Evolutionary conservation across 1,140 invertebrate genomes (phyloP).

Genomic region (Campodea augens): DNA sequence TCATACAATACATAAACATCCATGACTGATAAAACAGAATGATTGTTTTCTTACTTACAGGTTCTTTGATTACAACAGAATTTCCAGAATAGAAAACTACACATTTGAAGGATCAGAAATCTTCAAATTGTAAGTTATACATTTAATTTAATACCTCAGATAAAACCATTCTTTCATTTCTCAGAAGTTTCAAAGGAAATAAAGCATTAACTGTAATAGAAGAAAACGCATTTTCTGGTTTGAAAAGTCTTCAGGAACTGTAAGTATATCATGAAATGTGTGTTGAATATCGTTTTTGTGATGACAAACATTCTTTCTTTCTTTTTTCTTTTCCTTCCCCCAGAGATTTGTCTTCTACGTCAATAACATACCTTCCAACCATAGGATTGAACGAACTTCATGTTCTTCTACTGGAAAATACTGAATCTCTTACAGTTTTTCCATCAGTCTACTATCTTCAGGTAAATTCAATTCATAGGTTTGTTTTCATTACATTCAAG

Average conservation of each 20-base stretch:
- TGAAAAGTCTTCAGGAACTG: slow-evolving; percentile 23
- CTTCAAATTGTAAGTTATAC: too few relatives aligned
- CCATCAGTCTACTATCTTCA: slow-evolving; percentile 62
- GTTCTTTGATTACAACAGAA: too few relatives aligned
- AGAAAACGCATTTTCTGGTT: slow-evolving; percentile 23
- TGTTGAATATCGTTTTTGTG: background rate
- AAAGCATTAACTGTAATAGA: slow-evolving; percentile 19
- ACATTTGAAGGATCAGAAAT: too few relatives aligned
- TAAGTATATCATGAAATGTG: slow-evolving; percentile 18
- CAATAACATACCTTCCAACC: slow-evolving; percentile 47
- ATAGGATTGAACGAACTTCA: slow-evolving; percentile 48
- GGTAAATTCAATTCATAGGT: slow-evolving; percentile 23
- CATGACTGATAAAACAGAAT: too few relatives aligned
- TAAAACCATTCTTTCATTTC: background rate
- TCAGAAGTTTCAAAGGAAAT: slow-evolving; percentile 26
- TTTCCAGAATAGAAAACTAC: too few relatives aligned
- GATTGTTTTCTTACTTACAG: too few relatives aligned
- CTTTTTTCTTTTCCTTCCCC: too few relatives aligned
- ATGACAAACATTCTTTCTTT: background rate
- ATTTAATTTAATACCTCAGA: background rate
- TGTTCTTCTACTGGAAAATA: slow-evolving; percentile 45
- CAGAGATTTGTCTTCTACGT: slow-evolving; percentile 56
- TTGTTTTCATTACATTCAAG: background rate
- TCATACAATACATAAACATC: too few relatives aligned
- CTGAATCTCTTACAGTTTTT: slow-evolving; percentile 50